Evolutionary conservation across 2,888 invertebrate genomes (phyloP).

Genomic region (Drosophila yooni): DNA sequence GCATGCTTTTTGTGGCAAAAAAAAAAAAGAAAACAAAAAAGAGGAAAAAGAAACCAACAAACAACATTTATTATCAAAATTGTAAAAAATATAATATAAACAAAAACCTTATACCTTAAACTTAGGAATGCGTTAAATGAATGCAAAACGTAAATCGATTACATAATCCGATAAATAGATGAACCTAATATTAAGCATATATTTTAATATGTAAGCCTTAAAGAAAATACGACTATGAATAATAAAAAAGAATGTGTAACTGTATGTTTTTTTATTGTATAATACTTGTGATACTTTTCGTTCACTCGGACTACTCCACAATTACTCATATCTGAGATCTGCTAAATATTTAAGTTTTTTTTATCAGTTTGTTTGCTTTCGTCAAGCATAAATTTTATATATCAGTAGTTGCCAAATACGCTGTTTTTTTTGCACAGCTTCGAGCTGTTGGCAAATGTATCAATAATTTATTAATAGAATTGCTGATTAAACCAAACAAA

Average conservation of each 20-base stretch:
- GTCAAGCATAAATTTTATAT: slow-evolving; percentile 12
- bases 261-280: slow-evolving; percentile 37
- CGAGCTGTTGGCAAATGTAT: slow-evolving; percentile 37
- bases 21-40: slow-evolving; percentile 1
- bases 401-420: slow-evolving; percentile 42
- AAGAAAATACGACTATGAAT: slow-evolving; percentile 78
- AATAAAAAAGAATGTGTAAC: slow-evolving; percentile 71
- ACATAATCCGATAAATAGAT: slow-evolving; percentile 75
- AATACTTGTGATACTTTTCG: not conserved
- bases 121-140: slow-evolving; percentile 46
- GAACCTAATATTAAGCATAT: slow-evolving; percentile 73
- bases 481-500: slow-evolving; percentile 63
- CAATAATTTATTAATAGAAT: slow-evolving; percentile 66
- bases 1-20: slow-evolving; percentile 61
- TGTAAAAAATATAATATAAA: slow-evolving; percentile 43
- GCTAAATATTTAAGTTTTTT: not conserved
- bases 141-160: slow-evolving; percentile 55
- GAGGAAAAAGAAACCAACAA: slow-evolving; percentile 29
- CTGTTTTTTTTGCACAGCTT: slow-evolving; percentile 5
- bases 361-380: slow-evolving; percentile 8
- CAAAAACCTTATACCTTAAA: slow-evolving; percentile 57
- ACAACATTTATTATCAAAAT: slow-evolving; percentile 52
- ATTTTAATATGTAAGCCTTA: slow-evolving; percentile 81
- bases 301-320: not conserved
- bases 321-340: not conserved